phyloP scores from a whole-genome alignment of 2,797 vertebrate genomes.

The Peromyscus aztecus region DNA sequence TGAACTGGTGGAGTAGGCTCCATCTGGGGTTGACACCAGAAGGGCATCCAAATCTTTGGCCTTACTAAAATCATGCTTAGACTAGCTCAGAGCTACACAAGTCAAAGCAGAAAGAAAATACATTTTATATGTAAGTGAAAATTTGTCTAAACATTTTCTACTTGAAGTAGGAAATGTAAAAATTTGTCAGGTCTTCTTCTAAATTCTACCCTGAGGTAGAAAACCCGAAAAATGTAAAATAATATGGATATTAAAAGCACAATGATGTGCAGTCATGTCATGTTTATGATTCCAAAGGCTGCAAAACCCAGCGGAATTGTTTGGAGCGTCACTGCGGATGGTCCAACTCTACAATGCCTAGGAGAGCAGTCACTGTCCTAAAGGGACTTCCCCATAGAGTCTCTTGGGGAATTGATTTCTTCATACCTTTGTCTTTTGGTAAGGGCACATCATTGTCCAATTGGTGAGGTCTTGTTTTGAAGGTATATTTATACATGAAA shows the following conservation, averaged over 20 bases:
- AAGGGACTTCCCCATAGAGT: neutral
- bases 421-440: neutral
- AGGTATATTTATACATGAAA: neutral
- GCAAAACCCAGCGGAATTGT: neutral
- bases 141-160: neutral
- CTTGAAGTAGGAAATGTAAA: neutral
- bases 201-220: neutral
- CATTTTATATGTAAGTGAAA: neutral
- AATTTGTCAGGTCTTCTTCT: neutral
- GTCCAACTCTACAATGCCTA: constrained; percentile 17
- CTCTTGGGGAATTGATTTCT: neutral
- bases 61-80: neutral
- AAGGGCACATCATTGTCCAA: neutral
- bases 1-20: neutral
- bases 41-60: neutral
- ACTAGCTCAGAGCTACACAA: neutral
- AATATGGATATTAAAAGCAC: neutral
- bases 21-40: neutral
- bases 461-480: neutral
- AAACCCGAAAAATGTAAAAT: neutral
- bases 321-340: neutral
- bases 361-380: neutral
- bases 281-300: neutral
- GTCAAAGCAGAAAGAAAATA: neutral
- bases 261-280: neutral